Percentiles rank a stretch among this genome's conserved stretches.
Conservation (phyloP, 2,797 vertebrate genomes). For the Lophius americanus region DNA sequence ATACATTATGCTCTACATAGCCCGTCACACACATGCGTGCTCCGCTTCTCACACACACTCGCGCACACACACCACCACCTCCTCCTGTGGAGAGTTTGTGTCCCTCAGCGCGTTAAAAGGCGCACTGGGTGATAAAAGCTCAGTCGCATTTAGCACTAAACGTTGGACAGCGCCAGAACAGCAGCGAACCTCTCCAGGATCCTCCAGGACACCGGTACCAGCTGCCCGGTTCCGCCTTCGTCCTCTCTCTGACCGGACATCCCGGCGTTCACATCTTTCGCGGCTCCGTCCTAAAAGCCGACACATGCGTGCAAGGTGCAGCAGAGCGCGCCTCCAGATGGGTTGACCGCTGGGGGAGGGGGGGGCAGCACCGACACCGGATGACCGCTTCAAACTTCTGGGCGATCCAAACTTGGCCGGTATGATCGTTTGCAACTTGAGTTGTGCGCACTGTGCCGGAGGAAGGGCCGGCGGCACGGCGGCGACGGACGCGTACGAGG, state of each 20-base stretch:
- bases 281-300: background rate
- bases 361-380: slow-evolving; percentile 13
- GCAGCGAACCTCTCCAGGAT: slow-evolving; percentile 38
- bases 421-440: slow-evolving; percentile 81
- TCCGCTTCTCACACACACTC: background rate
- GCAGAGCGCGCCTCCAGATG: slow-evolving; percentile 37
- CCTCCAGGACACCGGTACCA: slow-evolving; percentile 13
- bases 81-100: background rate
- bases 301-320: slow-evolving; percentile 20
- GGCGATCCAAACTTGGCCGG: slow-evolving; percentile 51
- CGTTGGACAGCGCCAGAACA: slow-evolving; percentile 2
- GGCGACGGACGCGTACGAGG: slow-evolving; percentile 45
- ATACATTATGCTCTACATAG: too few species aligned
- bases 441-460: slow-evolving; percentile 70
- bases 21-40: too few species aligned
- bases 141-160: slow-evolving; percentile 22
- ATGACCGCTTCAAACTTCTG: slow-evolving; percentile 50
- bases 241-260: background rate
- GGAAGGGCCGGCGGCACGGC: slow-evolving; percentile 47
- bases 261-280: background rate
- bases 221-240: slow-evolving; percentile 4
- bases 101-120: slow-evolving; percentile 44
- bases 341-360: slow-evolving; percentile 28
- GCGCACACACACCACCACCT: background rate
- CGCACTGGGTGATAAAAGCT: slow-evolving; percentile 67